phyloP scores from a whole-genome alignment of 2,888 invertebrate genomes.

The Blastobasis lacticolella region DNA sequence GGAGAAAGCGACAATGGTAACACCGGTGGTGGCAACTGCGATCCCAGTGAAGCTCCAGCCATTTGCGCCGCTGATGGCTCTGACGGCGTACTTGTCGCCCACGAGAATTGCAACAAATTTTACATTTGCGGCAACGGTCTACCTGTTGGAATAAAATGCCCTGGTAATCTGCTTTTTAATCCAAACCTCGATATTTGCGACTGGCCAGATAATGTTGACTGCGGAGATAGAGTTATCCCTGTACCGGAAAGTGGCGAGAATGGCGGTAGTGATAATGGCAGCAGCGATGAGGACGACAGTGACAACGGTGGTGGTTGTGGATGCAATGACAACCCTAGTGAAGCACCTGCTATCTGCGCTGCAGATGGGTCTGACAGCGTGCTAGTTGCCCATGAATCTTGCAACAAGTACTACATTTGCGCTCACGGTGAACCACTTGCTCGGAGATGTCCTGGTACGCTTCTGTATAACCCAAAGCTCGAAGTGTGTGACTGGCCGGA shows the following conservation, averaged over 20 bases:
- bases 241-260: constrained; percentile 2
- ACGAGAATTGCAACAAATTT: constrained; percentile 31
- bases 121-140: constrained; percentile 29
- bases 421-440: constrained; percentile 22
- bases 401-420: constrained; percentile 35
- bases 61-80: constrained; percentile 27
- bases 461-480: constrained; percentile 26
- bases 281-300: constrained; percentile 7
- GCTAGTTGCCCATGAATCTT: constrained; percentile 32
- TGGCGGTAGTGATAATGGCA: constrained; percentile 5
- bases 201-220: constrained; percentile 32
- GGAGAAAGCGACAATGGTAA: constrained; percentile 11
- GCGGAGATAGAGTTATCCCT: constrained; percentile 22
- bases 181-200: constrained; percentile 27
- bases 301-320: constrained; percentile 2
- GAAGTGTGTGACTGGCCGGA: constrained; percentile 34
- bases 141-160: constrained; percentile 24
- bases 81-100: constrained; percentile 28
- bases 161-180: constrained; percentile 25
- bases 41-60: constrained; percentile 22
- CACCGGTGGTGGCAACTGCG: constrained; percentile 12
- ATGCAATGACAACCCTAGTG: constrained; percentile 24
- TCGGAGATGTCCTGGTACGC: constrained; percentile 18
- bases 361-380: constrained; percentile 23
- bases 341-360: constrained; percentile 31